A percentile compares a stretch with the other conserved stretches of the same genome.
These are phyloP conservation scores for Macrostomum lignano DNA, from an alignment of 1,140 invertebrate genomes.

Conservation along the genomic window DNA sequence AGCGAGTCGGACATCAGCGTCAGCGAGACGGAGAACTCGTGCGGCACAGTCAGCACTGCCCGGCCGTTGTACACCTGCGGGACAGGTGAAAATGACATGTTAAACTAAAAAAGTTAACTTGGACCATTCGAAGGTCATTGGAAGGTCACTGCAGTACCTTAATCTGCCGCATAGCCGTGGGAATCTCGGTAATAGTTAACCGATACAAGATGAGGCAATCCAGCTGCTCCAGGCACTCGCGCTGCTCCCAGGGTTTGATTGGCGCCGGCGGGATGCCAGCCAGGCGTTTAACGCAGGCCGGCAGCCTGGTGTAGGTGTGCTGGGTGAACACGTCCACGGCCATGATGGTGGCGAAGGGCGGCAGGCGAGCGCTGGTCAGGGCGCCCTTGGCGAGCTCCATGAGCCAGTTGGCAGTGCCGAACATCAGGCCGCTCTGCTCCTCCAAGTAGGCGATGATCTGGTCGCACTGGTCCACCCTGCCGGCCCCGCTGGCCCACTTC, in stretches of 20 bases:
- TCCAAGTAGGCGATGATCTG: constrained; percentile 83
- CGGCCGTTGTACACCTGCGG: constrained; percentile 65
- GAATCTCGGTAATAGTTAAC: constrained; percentile 48
- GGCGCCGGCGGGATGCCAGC: constrained; percentile 15
- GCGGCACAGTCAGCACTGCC: constrained; percentile 69
- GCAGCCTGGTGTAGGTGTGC: constrained; percentile 49
- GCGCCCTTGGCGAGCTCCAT: constrained; percentile 76
- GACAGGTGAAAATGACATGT: too few species aligned
- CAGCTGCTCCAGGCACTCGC: constrained; percentile 23
- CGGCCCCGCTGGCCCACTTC: constrained; percentile 84
- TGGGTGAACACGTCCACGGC: constrained; percentile 91
- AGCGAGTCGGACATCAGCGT: constrained; percentile 84
- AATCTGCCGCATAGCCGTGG: too few species aligned
- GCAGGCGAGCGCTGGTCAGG: constrained; percentile 59
- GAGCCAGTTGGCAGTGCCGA: constrained; percentile 80
- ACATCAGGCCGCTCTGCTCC: constrained; percentile 67
- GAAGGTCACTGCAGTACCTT: too few species aligned
- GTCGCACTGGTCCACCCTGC: constrained; percentile 83
- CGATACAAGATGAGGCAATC: constrained; percentile 64
- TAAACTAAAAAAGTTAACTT: too few species aligned
- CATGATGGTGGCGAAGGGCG: constrained; percentile 83
- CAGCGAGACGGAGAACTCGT: constrained; percentile 52
- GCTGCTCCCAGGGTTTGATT: constrained; percentile 2
- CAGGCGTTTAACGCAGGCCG: constrained; percentile 47
- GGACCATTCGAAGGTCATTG: too few species aligned